Conservation (phyloP, 2,888 invertebrate species). For the Ormia ochracea region DNA sequence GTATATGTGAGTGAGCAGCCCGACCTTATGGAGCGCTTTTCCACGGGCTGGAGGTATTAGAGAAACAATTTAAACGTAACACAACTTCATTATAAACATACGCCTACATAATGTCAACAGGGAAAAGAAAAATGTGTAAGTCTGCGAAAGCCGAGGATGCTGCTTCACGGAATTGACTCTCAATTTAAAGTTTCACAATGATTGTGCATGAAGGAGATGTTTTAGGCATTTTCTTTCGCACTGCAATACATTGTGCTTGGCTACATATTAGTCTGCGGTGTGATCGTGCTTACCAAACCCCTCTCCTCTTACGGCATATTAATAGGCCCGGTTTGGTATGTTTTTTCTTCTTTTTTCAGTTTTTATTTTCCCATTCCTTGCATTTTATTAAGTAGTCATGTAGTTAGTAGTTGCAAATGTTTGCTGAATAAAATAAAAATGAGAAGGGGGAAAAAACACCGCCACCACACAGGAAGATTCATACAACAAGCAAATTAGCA, state of each 20-base stretch:
- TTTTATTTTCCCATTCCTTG: neutral
- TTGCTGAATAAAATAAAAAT: slow-evolving; percentile 5
- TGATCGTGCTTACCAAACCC: slow-evolving; percentile 15
- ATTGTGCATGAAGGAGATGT: slow-evolving; percentile 33
- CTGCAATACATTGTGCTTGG: slow-evolving; percentile 17
- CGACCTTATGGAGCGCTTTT: slow-evolving; percentile 17
- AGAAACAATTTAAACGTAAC: slow-evolving; percentile 34
- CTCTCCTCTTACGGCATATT: slow-evolving; percentile 46
- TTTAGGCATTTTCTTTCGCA: neutral
- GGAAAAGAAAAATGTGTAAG: neutral
- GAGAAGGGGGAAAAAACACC: slow-evolving; percentile 34
- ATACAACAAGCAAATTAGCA: slow-evolving; percentile 47
- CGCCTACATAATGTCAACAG: slow-evolving; percentile 59
- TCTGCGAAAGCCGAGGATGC: neutral
- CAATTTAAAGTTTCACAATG: slow-evolving; percentile 31
- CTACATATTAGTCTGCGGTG: neutral
- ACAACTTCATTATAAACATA: slow-evolving; percentile 63
- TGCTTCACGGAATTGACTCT: slow-evolving; percentile 25
- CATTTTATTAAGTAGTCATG: slow-evolving; percentile 46
- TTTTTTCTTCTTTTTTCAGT: neutral
- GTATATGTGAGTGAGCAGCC: neutral
- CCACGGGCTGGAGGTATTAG: slow-evolving; percentile 42
- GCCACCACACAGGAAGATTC: slow-evolving; percentile 60
- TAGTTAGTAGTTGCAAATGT: slow-evolving; percentile 24
- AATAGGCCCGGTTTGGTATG: slow-evolving; percentile 15